phyloP scores from a whole-genome alignment of 1,140 invertebrate species.

The Camponotus pennsylvanicus region DNA sequence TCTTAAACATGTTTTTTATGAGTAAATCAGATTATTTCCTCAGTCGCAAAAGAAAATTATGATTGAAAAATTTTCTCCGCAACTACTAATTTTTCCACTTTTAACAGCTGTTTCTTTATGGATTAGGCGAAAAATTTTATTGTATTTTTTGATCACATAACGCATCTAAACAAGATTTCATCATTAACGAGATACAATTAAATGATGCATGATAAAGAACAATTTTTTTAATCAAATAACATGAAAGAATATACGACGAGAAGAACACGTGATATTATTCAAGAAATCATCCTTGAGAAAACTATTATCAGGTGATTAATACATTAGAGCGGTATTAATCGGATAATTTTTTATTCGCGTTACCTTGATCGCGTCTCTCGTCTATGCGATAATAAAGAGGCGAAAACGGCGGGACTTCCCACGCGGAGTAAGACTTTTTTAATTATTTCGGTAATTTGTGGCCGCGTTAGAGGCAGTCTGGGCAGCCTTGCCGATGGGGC shows the following conservation, averaged over 20 bases:
- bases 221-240: neutral
- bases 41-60: constrained; percentile 1
- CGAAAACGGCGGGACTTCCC: constrained; percentile 76
- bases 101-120: neutral
- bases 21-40: constrained; percentile 2
- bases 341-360: neutral
- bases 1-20: constrained; percentile 8
- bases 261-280: neutral
- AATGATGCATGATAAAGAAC: neutral
- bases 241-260: neutral
- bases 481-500: constrained; percentile 66
- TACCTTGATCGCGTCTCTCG: constrained; percentile 4
- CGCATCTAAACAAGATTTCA: neutral
- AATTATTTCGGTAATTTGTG: constrained; percentile 85
- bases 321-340: constrained; percentile 6
- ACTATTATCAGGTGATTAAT: neutral
- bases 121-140: neutral
- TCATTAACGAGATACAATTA: neutral
- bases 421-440: constrained; percentile 81
- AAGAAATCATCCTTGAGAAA: neutral
- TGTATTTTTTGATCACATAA: neutral
- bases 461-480: constrained; percentile 72
- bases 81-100: constrained; percentile 10
- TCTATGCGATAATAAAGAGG: constrained; percentile 17
- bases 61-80: neutral